phyloP scores from a whole-genome alignment of 1,140 invertebrate species.

The Brachionus calyciflorus region DNA sequence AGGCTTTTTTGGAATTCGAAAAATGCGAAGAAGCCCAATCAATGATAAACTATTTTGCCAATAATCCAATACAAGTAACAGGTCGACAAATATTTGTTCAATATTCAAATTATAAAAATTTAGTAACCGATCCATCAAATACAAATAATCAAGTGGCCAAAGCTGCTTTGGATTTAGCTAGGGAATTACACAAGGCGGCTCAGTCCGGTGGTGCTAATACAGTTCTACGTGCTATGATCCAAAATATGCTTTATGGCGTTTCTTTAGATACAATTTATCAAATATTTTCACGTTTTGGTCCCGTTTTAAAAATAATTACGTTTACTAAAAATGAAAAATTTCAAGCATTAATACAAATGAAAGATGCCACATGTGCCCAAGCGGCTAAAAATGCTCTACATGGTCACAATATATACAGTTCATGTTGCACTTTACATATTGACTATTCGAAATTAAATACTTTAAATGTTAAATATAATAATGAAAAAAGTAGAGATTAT shows the following conservation, averaged over 20 bases:
- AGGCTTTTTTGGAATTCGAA: conserved; percentile 91
- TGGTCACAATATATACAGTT: conserved; percentile 94
- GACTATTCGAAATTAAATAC: conserved; percentile 94
- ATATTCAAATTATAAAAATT: conserved; percentile 83
- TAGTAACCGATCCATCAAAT: conserved; percentile 61
- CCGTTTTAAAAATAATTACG: conserved; percentile 47
- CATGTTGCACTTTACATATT: conserved; percentile 89
- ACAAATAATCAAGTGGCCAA: conserved; percentile 68
- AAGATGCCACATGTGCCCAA: conserved; percentile 28
- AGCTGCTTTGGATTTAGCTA: conserved; percentile 70
- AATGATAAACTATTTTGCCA: conserved; percentile 86
- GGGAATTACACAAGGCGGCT: conserved; percentile 50
- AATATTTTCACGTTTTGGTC: conserved; percentile 38
- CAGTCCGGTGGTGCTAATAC: conserved; percentile 81
- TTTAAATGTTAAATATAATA: conserved; percentile 98
- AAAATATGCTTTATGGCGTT: conserved; percentile 34
- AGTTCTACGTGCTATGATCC: conserved; percentile 31
- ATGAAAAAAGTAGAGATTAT: conserved; percentile 97
- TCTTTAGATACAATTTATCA: conserved; percentile 35
- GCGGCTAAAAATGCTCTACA: conserved; percentile 70
- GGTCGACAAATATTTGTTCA: conserved; percentile 89
- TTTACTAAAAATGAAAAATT: conserved; percentile 48
- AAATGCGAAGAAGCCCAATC: conserved; percentile 81
- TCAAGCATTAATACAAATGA: conserved; percentile 47
- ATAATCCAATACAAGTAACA: conserved; percentile 71